Conservation (phyloP, 2,888 invertebrate species). For the Tortricodes alternella region DNA sequence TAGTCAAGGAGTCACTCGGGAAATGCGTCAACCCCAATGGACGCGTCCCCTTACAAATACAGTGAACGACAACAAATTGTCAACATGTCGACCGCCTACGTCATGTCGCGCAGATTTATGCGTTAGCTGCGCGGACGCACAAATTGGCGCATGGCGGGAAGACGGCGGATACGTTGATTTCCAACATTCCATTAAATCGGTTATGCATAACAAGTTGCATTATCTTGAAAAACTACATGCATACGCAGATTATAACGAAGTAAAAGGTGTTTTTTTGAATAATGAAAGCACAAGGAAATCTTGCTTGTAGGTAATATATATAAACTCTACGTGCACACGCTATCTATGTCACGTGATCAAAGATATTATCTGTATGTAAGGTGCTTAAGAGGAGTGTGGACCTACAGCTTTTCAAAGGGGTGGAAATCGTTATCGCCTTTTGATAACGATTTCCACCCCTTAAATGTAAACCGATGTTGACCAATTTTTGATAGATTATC, state of each 20-base stretch:
- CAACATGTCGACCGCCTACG: conserved; percentile 77
- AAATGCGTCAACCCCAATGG: not conserved
- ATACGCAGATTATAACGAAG: conserved; percentile 20
- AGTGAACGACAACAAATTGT: conserved; percentile 63
- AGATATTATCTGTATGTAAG: too few relatives aligned
- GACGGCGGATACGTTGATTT: conserved; percentile 56
- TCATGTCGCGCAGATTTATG: conserved; percentile 75
- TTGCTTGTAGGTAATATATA: not conserved
- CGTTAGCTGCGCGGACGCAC: conserved; percentile 67
- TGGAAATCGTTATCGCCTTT: too few relatives aligned
- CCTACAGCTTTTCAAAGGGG: too few relatives aligned
- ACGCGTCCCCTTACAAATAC: conserved; percentile 25
- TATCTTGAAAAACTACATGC: conserved; percentile 23
- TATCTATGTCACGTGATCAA: too few relatives aligned
- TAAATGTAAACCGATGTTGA: too few relatives aligned
- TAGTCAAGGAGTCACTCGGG: too few relatives aligned
- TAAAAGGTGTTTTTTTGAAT: conserved; percentile 2
- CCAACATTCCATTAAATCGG: conserved; percentile 53
- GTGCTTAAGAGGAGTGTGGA: too few relatives aligned
- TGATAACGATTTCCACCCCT: too few relatives aligned
- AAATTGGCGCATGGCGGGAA: conserved; percentile 77
- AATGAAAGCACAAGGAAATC: not conserved
- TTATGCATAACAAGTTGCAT: conserved; percentile 37
- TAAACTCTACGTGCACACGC: too few relatives aligned
- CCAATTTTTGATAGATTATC: too few relatives aligned